A percentile compares a stretch with the other conserved stretches of the same genome.
Conservation (phyloP, 2,888 invertebrate species). For the Lasiommata megera region DNA sequence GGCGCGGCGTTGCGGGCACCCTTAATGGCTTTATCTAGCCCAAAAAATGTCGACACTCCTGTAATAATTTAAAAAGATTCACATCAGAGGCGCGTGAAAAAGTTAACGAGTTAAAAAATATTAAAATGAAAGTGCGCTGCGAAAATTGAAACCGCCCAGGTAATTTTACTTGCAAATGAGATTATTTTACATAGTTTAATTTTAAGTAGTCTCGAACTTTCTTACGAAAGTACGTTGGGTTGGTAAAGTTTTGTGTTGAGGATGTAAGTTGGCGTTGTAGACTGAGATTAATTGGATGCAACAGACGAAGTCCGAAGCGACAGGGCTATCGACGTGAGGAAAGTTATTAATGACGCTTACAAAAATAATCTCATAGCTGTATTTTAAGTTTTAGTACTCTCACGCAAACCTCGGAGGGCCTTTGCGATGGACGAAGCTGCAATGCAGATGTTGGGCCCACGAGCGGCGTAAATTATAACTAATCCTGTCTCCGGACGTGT, state of each 20-base stretch:
- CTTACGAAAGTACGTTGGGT: constrained; percentile 10
- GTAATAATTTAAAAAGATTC: constrained; percentile 38
- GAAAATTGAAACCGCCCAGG: constrained; percentile 32
- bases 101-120: constrained; percentile 32
- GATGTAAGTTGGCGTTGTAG: constrained; percentile 8
- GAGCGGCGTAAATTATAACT: constrained; percentile 30
- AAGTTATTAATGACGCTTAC: constrained; percentile 1
- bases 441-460: constrained; percentile 33
- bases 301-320: constrained; percentile 4
- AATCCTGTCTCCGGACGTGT: constrained; percentile 27
- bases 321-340: constrained; percentile 1
- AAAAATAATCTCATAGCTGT: constrained; percentile 19
- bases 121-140: constrained; percentile 31
- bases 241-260: constrained; percentile 14
- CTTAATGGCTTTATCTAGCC: constrained; percentile 45
- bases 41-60: constrained; percentile 41
- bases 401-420: constrained; percentile 24
- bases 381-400: constrained; percentile 23
- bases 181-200: constrained; percentile 21
- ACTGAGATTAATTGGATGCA: constrained; percentile 18
- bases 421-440: constrained; percentile 27
- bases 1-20: constrained; percentile 36
- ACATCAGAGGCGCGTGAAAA: constrained; percentile 30
- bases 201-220: constrained; percentile 12
- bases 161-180: constrained; percentile 44